Conservation (phyloP, 2,888 invertebrate genomes). For the Augochlorella aurata region DNA sequence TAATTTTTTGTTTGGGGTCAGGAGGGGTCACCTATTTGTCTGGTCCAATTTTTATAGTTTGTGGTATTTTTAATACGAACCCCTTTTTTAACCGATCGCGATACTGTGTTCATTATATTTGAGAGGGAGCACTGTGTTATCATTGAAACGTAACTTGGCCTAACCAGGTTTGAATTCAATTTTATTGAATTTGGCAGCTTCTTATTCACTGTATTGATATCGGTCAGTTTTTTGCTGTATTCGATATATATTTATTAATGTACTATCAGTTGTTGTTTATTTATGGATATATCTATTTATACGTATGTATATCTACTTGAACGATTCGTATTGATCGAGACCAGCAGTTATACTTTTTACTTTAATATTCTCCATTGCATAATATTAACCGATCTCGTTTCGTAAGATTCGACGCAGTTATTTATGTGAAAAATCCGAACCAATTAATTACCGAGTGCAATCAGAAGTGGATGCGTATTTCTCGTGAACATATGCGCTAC, state of each 20-base stretch:
- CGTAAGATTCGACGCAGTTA: constrained; percentile 16
- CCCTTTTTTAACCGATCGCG: not conserved
- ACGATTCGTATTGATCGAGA: constrained; percentile 17
- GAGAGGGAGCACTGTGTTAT: constrained; percentile 1
- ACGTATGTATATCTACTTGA: constrained; percentile 31
- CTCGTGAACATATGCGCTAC: constrained; percentile 20
- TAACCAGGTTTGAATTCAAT: constrained; percentile 56
- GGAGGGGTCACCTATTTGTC: no score
- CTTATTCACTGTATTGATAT: constrained; percentile 32
- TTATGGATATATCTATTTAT: constrained; percentile 55
- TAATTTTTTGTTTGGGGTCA: not conserved
- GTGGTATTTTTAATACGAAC: constrained; percentile 29
- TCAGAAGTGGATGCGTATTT: constrained; percentile 25
- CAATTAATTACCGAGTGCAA: constrained; percentile 19
- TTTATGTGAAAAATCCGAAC: constrained; percentile 1
- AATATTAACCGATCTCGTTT: constrained; percentile 44
- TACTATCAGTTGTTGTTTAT: constrained; percentile 53
- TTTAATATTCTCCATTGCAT: constrained; percentile 41
- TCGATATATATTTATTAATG: constrained; percentile 30
- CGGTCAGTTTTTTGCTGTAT: constrained; percentile 33
- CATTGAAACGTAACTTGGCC: constrained; percentile 50
- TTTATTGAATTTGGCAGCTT: constrained; percentile 49
- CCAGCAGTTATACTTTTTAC: constrained; percentile 39
- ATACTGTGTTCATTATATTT: constrained; percentile 18
- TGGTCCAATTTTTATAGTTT: constrained; percentile 10